Evolutionary conservation across 2,113 vertebrate species (phyloP).

Genomic region (Pollimyrus isidori): DNA sequence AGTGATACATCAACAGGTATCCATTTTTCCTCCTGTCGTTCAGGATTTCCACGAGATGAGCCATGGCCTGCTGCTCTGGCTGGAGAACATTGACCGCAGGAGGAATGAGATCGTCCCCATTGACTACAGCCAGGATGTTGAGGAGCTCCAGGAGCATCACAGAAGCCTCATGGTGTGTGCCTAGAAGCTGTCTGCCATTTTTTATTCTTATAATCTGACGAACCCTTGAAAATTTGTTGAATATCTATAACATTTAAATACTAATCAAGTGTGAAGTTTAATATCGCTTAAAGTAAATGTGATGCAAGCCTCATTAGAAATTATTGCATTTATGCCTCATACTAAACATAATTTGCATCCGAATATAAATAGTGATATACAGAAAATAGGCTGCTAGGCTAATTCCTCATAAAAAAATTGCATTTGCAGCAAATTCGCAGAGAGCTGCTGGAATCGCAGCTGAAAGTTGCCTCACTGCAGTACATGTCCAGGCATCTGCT

Average conservation of each 20-base stretch:
- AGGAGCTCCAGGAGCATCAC: conserved; percentile 69
- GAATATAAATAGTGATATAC: background rate
- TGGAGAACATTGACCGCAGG: conserved; percentile 94
- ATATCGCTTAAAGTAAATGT: background rate
- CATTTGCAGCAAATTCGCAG: conserved; percentile 80
- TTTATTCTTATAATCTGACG: background rate
- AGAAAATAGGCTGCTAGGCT: background rate
- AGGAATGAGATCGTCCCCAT: conserved; percentile 86
- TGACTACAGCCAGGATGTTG: conserved; percentile 58
- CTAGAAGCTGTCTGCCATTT: background rate
- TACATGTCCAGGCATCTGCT: conserved; percentile 92
- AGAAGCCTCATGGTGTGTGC: conserved; percentile 72
- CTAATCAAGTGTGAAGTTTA: background rate
- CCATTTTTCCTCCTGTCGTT: background rate
- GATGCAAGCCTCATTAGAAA: background rate
- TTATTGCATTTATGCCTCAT: background rate
- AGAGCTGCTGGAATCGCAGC: conserved; percentile 85
- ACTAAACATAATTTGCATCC: background rate
- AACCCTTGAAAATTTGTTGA: background rate
- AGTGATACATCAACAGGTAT: background rate
- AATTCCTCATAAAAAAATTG: background rate
- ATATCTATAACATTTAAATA: background rate
- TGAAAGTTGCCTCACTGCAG: conserved; percentile 83
- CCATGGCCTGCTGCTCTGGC: conserved; percentile 86
- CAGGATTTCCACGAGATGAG: conserved; percentile 99